phyloP scores from a whole-genome alignment of 2,888 invertebrate species.

The Drosophila meridionalis region DNA sequence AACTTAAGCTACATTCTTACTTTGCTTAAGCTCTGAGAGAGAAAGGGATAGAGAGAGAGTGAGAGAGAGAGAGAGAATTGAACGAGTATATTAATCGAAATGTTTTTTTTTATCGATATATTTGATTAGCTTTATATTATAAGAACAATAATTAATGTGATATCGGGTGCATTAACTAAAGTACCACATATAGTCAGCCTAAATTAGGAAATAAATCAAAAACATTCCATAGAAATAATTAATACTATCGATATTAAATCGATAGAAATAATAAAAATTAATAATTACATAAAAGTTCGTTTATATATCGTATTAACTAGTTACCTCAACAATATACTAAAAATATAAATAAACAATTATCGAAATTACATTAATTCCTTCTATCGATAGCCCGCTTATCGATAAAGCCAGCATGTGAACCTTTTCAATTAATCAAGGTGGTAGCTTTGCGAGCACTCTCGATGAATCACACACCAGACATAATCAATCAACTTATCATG shows the following conservation, averaged over 20 bases:
- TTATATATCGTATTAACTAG: background rate
- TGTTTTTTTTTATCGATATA: background rate
- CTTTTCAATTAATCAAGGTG: background rate
- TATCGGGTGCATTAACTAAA: too few species aligned
- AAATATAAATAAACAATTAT: background rate
- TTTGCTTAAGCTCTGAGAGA: background rate
- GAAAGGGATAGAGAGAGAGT: too few species aligned
- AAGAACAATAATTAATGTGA: too few species aligned
- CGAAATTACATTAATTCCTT: background rate
- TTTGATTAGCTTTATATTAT: background rate
- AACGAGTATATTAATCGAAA: background rate
- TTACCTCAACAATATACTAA: background rate
- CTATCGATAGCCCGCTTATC: background rate
- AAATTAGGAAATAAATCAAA: background rate
- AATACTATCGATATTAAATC: background rate
- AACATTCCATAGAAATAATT: background rate
- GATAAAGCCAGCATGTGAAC: background rate
- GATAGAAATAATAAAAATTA: background rate
- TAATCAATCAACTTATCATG: constrained; percentile 17
- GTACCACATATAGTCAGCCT: background rate
- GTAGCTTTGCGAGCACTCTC: background rate
- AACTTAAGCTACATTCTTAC: background rate
- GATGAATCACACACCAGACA: background rate
- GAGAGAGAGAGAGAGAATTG: background rate
- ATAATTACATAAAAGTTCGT: too few species aligned